Conservation (phyloP, 2,888 invertebrate species). For the Mythimna albipuncta region DNA sequence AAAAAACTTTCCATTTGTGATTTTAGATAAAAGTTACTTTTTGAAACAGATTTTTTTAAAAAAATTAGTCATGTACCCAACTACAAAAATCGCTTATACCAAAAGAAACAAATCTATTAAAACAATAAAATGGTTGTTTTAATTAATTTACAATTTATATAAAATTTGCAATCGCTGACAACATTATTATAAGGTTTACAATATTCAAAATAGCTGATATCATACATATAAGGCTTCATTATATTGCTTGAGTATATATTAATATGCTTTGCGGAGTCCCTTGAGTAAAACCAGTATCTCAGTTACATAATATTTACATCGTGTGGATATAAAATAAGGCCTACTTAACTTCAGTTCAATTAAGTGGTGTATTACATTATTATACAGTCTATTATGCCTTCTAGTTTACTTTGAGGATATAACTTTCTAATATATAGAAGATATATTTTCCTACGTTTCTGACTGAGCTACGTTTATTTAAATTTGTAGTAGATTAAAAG, state of each 20-base stretch:
- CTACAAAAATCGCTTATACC: not conserved
- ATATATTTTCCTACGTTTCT: slow-evolving; percentile 11
- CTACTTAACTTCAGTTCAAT: slow-evolving; percentile 26
- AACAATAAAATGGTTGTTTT: slow-evolving; percentile 2
- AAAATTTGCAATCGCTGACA: slow-evolving; percentile 45
- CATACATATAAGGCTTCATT: slow-evolving; percentile 41
- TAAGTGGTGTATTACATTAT: slow-evolving; percentile 22
- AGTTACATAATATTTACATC: slow-evolving; percentile 32
- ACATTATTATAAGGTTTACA: slow-evolving; percentile 42
- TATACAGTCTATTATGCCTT: slow-evolving; percentile 24
- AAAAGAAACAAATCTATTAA: not conserved
- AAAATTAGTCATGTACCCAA: too few species aligned
- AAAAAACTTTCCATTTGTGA: too few species aligned
- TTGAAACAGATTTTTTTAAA: too few species aligned
- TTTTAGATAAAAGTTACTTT: too few species aligned
- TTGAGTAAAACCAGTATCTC: slow-evolving; percentile 21
- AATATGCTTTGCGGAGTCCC: slow-evolving; percentile 41
- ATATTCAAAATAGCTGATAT: slow-evolving; percentile 54
- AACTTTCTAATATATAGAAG: slow-evolving; percentile 11
- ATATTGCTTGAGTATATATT: slow-evolving; percentile 51
- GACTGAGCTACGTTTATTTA: slow-evolving; percentile 13
- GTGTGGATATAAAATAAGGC: slow-evolving; percentile 42
- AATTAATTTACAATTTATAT: slow-evolving; percentile 53
- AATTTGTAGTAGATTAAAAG: not conserved
- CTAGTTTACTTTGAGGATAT: slow-evolving; percentile 15